Percentiles rank a stretch among this genome's conserved stretches.
phyloP scores from a whole-genome alignment of 2,797 vertebrate genomes.

The Ataeniobius toweri region DNA sequence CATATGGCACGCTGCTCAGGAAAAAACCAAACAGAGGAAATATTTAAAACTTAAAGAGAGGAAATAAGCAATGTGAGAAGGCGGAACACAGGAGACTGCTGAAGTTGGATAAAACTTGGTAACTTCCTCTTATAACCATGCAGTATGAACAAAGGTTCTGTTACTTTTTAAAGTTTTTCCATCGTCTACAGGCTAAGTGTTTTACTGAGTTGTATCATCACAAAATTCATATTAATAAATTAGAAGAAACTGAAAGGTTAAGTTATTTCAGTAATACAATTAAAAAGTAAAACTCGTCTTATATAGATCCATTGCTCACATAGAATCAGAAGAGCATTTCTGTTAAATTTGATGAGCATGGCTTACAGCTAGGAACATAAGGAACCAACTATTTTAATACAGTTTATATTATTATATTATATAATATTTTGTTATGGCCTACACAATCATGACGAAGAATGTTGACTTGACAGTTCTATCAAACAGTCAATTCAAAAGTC shows the following conservation, averaged over 20 bases:
- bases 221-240: background rate
- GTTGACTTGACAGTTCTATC: background rate
- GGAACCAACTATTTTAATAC: too few relatives aligned
- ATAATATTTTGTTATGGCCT: too few relatives aligned
- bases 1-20: conserved; percentile 47
- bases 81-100: background rate
- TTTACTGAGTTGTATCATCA: background rate
- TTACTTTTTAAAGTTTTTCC: conserved; percentile 3
- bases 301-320: background rate
- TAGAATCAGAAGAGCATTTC: background rate
- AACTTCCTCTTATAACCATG: conserved; percentile 1
- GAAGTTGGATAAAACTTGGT: background rate
- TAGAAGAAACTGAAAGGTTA: too few relatives aligned
- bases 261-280: too few relatives aligned
- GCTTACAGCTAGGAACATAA: background rate
- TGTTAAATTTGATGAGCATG: background rate
- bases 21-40: conserved; percentile 42
- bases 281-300: background rate
- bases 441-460: background rate
- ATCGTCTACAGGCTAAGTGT: background rate
- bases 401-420: too few relatives aligned
- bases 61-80: conserved; percentile 26
- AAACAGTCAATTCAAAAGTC: background rate
- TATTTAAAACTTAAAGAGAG: conserved; percentile 34
- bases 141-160: background rate